Conservation (phyloP, 2,888 invertebrate species). For the Zonitis immaculata region DNA sequence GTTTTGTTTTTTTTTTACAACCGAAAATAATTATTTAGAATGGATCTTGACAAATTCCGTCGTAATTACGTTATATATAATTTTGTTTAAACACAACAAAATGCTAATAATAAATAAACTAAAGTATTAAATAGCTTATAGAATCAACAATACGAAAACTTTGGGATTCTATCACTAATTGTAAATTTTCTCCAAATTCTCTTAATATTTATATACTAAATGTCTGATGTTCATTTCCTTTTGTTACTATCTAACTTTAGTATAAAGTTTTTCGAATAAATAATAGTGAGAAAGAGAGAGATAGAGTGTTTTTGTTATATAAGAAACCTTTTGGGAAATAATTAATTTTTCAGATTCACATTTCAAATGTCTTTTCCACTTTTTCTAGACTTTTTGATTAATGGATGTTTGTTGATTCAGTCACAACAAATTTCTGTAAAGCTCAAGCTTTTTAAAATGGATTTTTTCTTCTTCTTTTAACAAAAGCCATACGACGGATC, state of each 20-base stretch:
- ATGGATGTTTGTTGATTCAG: conserved; percentile 16
- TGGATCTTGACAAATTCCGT: conserved; percentile 7
- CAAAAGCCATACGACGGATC: too few species aligned
- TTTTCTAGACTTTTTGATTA: conserved; percentile 15
- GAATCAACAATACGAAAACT: not conserved
- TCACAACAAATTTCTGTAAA: conserved; percentile 17
- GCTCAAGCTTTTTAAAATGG: too few species aligned
- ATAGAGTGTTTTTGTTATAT: too few species aligned
- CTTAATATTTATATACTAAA: conserved; percentile 1
- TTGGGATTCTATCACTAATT: not conserved
- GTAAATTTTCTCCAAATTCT: conserved; percentile 4
- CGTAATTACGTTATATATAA: conserved; percentile 10
- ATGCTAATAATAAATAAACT: conserved; percentile 12
- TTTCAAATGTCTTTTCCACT: conserved; percentile 16
- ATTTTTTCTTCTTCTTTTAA: too few species aligned
- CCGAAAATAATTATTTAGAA: conserved; percentile 8
- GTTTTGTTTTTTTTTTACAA: too few species aligned
- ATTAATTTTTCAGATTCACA: conserved; percentile 15
- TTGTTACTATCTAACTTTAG: conserved; percentile 9
- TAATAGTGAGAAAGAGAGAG: too few species aligned
- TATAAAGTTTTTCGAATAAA: too few species aligned
- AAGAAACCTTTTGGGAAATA: conserved; percentile 10
- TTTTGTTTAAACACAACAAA: conserved; percentile 4
- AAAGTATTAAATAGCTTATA: conserved; percentile 7
- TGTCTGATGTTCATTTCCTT: conserved; percentile 3